Conservation (phyloP, 2,797 vertebrate genomes). For the Acanthis flammea region DNA sequence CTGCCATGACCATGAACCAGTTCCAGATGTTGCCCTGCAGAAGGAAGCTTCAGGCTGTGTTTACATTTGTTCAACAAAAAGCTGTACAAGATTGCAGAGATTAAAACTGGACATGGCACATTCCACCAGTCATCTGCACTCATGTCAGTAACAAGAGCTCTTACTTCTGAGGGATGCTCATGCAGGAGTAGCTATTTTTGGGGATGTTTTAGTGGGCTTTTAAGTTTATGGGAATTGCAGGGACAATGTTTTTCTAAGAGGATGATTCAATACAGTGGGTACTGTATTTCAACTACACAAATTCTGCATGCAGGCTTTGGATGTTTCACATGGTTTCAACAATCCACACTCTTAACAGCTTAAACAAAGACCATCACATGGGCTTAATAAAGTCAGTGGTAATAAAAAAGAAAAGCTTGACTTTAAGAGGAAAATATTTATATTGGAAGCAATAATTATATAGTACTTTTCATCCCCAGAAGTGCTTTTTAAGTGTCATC, state of each 20-base stretch:
- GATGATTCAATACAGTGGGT: background rate
- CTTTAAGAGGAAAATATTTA: slow-evolving; percentile 69
- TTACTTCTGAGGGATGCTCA: background rate
- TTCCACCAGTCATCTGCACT: background rate
- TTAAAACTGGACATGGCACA: background rate
- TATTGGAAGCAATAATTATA: slow-evolving; percentile 58
- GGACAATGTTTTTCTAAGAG: background rate
- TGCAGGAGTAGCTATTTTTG: background rate
- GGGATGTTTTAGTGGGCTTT: background rate
- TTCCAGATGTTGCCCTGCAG: background rate
- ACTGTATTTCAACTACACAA: slow-evolving; percentile 4
- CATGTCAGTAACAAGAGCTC: background rate
- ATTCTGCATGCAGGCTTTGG: background rate
- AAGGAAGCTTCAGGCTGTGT: background rate
- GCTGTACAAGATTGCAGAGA: background rate
- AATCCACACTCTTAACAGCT: background rate
- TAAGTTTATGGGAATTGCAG: background rate
- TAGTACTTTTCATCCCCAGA: slow-evolving; percentile 35
- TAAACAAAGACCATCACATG: slow-evolving; percentile 61
- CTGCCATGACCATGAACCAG: background rate
- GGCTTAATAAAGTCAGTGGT: slow-evolving; percentile 59
- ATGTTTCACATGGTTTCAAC: slow-evolving; percentile 27
- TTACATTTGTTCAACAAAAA: background rate
- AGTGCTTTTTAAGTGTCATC: slow-evolving; percentile 59
- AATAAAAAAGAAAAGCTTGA: slow-evolving; percentile 62